Conservation (phyloP, 2,888 invertebrate species). For the Aphodius sticticus region DNA sequence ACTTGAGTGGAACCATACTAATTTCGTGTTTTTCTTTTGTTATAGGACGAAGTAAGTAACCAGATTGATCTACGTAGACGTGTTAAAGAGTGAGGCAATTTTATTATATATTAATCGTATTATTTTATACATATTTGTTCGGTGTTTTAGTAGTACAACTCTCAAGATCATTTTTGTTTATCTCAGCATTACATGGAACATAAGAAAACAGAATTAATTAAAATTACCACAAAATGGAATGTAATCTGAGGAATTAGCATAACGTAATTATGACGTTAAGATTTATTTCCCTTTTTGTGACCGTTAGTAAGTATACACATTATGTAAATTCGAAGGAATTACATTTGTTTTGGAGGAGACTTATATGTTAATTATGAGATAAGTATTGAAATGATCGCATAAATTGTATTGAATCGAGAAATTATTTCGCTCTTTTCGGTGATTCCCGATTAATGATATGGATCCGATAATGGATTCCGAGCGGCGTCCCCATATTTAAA, state of each 20-base stretch:
- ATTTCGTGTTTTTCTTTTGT: slow-evolving; percentile 59
- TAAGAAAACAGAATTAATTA: too few species aligned
- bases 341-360: neutral
- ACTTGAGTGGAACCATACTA: slow-evolving; percentile 45
- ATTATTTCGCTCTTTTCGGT: neutral
- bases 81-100: slow-evolving; percentile 31
- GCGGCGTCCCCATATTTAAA: neutral
- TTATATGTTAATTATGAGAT: neutral
- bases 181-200: too few species aligned
- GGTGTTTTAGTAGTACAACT: too few species aligned
- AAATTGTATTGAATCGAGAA: neutral
- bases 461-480: neutral
- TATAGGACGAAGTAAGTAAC: slow-evolving; percentile 62
- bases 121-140: neutral
- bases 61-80: slow-evolving; percentile 24
- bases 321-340: neutral
- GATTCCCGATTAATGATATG: neutral
- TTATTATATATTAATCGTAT: slow-evolving; percentile 7
- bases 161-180: too few species aligned
- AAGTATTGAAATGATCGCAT: neutral
- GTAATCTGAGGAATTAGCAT: neutral
- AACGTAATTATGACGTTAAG: neutral
- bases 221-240: neutral
- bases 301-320: neutral
- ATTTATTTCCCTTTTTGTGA: neutral